A percentile compares a stretch with the other conserved stretches of the same genome.
These are phyloP conservation scores for Naso thynnoides DNA, from an alignment of 2,797 vertebrate genomes.

Conservation along the genomic window DNA sequence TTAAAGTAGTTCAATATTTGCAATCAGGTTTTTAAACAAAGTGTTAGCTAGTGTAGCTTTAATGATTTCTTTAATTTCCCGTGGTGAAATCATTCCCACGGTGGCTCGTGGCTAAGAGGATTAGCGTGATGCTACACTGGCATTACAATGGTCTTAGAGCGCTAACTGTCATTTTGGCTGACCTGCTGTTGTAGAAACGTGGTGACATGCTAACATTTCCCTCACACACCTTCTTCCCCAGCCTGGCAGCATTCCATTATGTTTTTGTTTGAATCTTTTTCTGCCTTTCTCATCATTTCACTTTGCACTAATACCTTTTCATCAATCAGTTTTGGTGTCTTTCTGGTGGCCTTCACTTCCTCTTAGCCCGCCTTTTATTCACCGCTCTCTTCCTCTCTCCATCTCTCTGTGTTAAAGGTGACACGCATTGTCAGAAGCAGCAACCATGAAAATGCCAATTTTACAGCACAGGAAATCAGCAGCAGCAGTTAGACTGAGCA, in stretches of 20 bases:
- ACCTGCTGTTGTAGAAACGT: conserved; percentile 28
- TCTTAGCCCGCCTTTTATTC: too few species aligned
- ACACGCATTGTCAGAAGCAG: conserved; percentile 89
- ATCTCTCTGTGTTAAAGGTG: conserved; percentile 61
- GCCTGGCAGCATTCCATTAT: conserved; percentile 15
- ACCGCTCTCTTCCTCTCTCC: not conserved
- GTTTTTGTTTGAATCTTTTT: conserved; percentile 43
- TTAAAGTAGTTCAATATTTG: conserved; percentile 5
- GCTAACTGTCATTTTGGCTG: conserved; percentile 32
- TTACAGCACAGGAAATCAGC: conserved; percentile 89
- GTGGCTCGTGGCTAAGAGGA: conserved; percentile 56
- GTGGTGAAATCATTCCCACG: conserved; percentile 29
- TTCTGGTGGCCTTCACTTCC: not conserved
- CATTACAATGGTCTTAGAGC: conserved; percentile 42
- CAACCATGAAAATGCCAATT: conserved; percentile 91
- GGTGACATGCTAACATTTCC: not conserved
- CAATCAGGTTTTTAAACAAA: not conserved
- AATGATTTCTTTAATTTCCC: conserved; percentile 46
- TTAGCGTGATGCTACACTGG: conserved; percentile 51
- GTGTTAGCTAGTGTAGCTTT: conserved; percentile 5
- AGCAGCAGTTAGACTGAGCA: conserved; percentile 81
- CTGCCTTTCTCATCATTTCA: conserved; percentile 13
- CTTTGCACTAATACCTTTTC: conserved; percentile 36
- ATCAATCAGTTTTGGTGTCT: conserved; percentile 39
- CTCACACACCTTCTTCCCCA: not conserved